Conservation (phyloP, 2,888 invertebrate genomes). For the Hydraecia micacea region DNA sequence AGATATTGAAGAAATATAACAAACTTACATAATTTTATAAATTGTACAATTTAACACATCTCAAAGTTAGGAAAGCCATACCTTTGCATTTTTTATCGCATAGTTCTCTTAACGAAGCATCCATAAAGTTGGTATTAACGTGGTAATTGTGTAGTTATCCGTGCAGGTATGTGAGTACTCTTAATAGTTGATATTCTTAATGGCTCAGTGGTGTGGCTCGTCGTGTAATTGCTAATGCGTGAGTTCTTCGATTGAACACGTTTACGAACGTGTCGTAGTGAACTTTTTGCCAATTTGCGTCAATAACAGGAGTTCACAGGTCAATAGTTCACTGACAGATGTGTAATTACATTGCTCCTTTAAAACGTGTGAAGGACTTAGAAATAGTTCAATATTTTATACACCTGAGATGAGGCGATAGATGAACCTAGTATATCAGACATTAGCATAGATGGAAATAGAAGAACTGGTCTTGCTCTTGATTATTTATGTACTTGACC, state of each 20-base stretch:
- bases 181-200: constrained; percentile 37
- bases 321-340: constrained; percentile 51
- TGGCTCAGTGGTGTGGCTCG: constrained; percentile 22
- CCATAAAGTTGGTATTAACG: constrained; percentile 16
- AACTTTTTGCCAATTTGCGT: constrained; percentile 58
- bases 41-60: neutral
- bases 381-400: constrained; percentile 5
- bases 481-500: constrained; percentile 19
- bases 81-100: constrained; percentile 9
- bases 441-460: constrained; percentile 39
- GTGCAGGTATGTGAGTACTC: constrained; percentile 33
- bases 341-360: constrained; percentile 41
- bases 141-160: constrained; percentile 21
- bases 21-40: neutral
- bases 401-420: neutral
- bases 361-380: constrained; percentile 28
- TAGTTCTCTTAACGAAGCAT: constrained; percentile 2
- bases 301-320: constrained; percentile 43
- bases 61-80: neutral
- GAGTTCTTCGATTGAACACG: constrained; percentile 35
- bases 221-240: constrained; percentile 53
- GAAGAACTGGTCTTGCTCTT: constrained; percentile 35
- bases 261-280: constrained; percentile 43
- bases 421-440: constrained; percentile 6
- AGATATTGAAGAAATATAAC: too few relatives aligned